Percentiles rank a stretch among this genome's conserved stretches.
These are phyloP conservation scores for Sinosuthora webbiana DNA, from an alignment of 2,113 vertebrate genomes.

Conservation along the genomic window DNA sequence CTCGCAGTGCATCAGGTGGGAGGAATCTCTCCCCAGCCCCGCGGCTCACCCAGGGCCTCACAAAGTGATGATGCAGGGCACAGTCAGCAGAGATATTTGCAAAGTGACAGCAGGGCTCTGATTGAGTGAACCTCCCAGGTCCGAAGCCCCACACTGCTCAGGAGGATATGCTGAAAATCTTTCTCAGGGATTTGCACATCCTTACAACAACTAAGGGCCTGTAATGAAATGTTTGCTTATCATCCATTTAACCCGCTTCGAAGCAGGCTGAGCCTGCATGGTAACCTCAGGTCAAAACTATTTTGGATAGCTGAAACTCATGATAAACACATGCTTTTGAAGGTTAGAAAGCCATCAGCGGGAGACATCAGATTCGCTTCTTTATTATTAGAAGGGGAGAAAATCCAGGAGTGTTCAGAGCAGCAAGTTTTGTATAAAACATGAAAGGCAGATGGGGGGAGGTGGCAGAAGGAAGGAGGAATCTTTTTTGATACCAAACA, in stretches of 20 bases:
- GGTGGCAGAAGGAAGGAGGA: constrained; percentile 56
- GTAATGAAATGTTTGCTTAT: constrained; percentile 78
- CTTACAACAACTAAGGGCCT: constrained; percentile 45
- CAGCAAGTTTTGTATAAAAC: constrained; percentile 53
- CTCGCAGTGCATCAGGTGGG: neutral
- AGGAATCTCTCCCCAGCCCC: neutral
- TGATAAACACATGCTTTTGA: constrained; percentile 76
- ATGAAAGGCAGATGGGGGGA: constrained; percentile 63
- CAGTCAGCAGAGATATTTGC: constrained; percentile 37
- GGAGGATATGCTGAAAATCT: constrained; percentile 71
- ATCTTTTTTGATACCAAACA: constrained; percentile 51
- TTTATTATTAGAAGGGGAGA: constrained; percentile 65
- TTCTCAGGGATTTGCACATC: constrained; percentile 69
- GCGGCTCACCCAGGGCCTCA: neutral
- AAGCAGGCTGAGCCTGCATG: constrained; percentile 67
- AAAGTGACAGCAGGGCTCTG: constrained; percentile 48
- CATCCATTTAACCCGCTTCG: constrained; percentile 62
- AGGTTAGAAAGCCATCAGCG: constrained; percentile 70
- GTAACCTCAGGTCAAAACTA: constrained; percentile 80
- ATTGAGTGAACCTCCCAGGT: constrained; percentile 60
- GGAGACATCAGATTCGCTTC: constrained; percentile 69
- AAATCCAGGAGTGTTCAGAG: constrained; percentile 53
- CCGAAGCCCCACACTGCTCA: neutral
- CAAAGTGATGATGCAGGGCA: constrained; percentile 32
- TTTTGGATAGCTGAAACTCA: constrained; percentile 72